Base-by-base conservation (phyloP, 1,140 invertebrate species). In the Saccostrea cuccullata region DNA sequence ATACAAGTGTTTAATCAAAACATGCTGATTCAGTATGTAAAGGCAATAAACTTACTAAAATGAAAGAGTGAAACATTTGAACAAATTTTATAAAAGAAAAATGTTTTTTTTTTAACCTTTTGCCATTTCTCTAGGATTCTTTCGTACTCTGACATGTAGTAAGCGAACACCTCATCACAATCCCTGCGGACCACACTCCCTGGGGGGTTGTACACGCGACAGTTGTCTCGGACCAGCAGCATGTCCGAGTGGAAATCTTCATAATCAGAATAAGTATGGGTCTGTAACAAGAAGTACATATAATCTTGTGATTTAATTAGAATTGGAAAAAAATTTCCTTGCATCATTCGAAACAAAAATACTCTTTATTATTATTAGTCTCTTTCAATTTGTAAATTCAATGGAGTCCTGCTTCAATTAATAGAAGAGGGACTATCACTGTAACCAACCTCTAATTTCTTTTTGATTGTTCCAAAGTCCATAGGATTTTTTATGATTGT, bases 161-260 rank as follows among this genome's bases (percentile, higher is more conserved):
- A 95, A 3, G 82, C 88, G 89, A 95, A 95, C 2, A 95, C 94
- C 58, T 95, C 92, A 84, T 94, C 92, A 90, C 95, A 95, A 88
- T 95, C 95, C n/a, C 91, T 87, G 4, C 94, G 91, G 0, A 94
- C 95, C n/a, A 91, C 89, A 77, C 93, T 94, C 20, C 91, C 92
- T n/a, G 92, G 91, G 0, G 94, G 93, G 85, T 95, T 95, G 89
- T 95, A 95, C n/a, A 92, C 82, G 70, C 92, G 91, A 91, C 95
- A 95, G 89, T 95, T 95, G 60, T 92, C 91, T 36, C 92, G 90
- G 13, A 95, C 92, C 17, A 95, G 92, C 73, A 93, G 86, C 94
- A 95, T 95, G 90, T 95, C 95, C 0, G 87, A 73, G 87, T 95
- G 93, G 77, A 95, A 95, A 36, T 94, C 94, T n/a, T 93, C 92